Evolutionary conservation across 2,888 invertebrate species (phyloP), one percentile per base, ranked within the genome.

Genomic region (Pseudanteris insignis): DNA sequence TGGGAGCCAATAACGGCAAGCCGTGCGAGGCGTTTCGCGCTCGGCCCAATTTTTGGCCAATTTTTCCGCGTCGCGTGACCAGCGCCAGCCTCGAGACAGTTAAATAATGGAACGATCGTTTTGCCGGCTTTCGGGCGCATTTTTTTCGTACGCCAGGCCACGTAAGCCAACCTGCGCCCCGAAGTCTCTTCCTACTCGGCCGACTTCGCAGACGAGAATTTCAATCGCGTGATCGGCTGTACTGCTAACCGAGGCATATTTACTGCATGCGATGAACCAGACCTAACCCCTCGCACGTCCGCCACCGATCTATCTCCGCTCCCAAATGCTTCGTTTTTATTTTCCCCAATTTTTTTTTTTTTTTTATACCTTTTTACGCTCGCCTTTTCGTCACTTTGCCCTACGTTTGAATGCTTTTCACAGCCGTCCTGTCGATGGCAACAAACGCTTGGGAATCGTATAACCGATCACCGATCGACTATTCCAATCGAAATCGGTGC

Each of bases 211-310:
- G 65, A 63, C 67, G 63, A 66, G 67, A 70, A 67, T 67, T 65
- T 60, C 53, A 66, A 70, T 74, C 70, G 72, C 73, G 74, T 75
- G 73, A 72, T 74, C 67, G 65, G 66, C 59, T 60, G 65, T 65
- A 65, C 66, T 55, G 70, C 66, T 68, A 69, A 64, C 67, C 67
- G 66, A 68, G 66, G 70, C 71, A 73, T 75, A 74, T 76, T 76
- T 76, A 71, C 75, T 71, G 74, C 74, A 74, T 73, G 72, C 73
- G 67, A 73, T 73, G 72, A 70, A 70, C 67, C 69, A 63, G 63
- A 63, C 65, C 62, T 63, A 67, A 66, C 58, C 64, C 65, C 63
- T 63, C 61, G 46, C 37, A 50, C 57, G 50, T 15, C 55, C 37
- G 41, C 26, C 51, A 40, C 44, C 50, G 51, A 55, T 51, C 50